A percentile compares a stretch with the other conserved stretches of the same genome.
Evolutionary conservation across 2,888 invertebrate species (phyloP).

Genomic region (Scrobipalpa atriplicella): DNA sequence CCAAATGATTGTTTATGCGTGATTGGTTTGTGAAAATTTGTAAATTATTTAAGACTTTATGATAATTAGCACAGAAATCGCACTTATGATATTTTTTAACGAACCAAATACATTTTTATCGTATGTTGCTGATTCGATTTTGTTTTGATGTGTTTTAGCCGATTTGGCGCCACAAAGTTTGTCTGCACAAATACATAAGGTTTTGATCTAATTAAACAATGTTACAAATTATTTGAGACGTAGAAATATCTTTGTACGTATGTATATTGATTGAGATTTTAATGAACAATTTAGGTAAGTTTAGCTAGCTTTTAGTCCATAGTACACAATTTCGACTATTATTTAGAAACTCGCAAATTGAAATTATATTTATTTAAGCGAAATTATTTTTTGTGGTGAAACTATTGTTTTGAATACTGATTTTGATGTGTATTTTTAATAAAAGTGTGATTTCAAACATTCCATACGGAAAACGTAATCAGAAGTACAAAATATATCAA

Average conservation of each 20-base stretch:
- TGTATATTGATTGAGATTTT: slow-evolving; percentile 65
- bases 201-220: slow-evolving; percentile 37
- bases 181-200: slow-evolving; percentile 25
- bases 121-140: background rate
- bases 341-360: slow-evolving; percentile 55
- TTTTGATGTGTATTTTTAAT: slow-evolving; percentile 65
- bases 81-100: slow-evolving; percentile 8
- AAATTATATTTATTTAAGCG: slow-evolving; percentile 71
- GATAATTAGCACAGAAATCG: slow-evolving; percentile 20
- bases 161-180: slow-evolving; percentile 20
- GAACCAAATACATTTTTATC: slow-evolving; percentile 23
- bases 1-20: slow-evolving; percentile 48
- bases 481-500: slow-evolving; percentile 80
- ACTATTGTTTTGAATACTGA: slow-evolving; percentile 53
- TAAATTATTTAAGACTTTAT: slow-evolving; percentile 39
- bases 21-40: slow-evolving; percentile 41
- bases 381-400: slow-evolving; percentile 58
- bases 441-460: slow-evolving; percentile 77
- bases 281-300: slow-evolving; percentile 61
- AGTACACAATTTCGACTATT: slow-evolving; percentile 51
- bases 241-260: slow-evolving; percentile 45
- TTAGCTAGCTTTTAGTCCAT: slow-evolving; percentile 60
- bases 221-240: slow-evolving; percentile 33
- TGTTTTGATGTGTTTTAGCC: background rate
- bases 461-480: slow-evolving; percentile 76